These are phyloP conservation scores for Oedothorax gibbosus DNA, from an alignment of 1,140 invertebrate genomes.

Conservation along the genomic window DNA sequence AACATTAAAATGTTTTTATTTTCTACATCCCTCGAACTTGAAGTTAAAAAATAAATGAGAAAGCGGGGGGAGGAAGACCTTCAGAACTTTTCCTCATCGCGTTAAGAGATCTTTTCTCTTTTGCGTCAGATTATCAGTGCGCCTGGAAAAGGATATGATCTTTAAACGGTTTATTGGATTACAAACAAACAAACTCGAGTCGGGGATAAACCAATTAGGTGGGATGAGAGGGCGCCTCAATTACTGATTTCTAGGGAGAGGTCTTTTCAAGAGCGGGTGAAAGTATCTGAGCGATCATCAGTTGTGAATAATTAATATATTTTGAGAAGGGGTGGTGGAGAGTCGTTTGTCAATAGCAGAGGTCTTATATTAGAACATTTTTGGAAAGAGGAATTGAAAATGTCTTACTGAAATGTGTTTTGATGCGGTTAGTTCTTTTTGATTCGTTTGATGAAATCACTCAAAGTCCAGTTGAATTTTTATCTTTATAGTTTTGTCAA, in stretches of 20 bases:
- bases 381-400: too few species aligned
- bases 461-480: too few species aligned
- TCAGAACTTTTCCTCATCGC: slow-evolving; percentile 5
- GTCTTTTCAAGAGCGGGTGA: neutral
- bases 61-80: neutral
- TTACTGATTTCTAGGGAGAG: slow-evolving; percentile 31
- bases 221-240: slow-evolving; percentile 16
- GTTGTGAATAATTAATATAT: slow-evolving; percentile 56
- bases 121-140: slow-evolving; percentile 19
- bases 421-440: too few species aligned
- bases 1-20: slow-evolving; percentile 22
- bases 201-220: slow-evolving; percentile 51
- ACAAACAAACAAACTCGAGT: slow-evolving; percentile 44
- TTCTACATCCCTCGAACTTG: neutral
- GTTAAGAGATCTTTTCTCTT: slow-evolving; percentile 17
- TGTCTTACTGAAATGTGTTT: too few species aligned
- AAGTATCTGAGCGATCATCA: slow-evolving; percentile 43
- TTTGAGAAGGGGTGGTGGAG: slow-evolving; percentile 24
- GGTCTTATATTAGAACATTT: too few species aligned
- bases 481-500: too few species aligned
- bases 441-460: too few species aligned
- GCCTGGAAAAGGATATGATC: slow-evolving; percentile 35
- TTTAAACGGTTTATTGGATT: slow-evolving; percentile 56
- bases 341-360: slow-evolving; percentile 27
- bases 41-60: slow-evolving; percentile 11